These are phyloP conservation scores for Volucella inanis DNA, from an alignment of 2,888 invertebrate genomes.

Conservation along the genomic window DNA sequence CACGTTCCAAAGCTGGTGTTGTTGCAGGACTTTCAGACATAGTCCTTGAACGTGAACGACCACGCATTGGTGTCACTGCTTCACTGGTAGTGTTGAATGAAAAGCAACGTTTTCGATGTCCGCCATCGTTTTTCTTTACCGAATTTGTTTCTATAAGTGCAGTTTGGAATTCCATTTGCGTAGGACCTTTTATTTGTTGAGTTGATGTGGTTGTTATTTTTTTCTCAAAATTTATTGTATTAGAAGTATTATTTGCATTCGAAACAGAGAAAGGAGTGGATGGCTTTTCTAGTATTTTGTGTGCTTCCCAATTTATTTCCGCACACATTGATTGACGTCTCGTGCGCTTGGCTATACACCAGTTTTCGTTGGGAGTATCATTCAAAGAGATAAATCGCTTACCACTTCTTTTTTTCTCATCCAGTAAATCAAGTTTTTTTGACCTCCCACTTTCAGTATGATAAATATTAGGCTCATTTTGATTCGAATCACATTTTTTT, in stretches of 20 bases:
- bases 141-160: too few species aligned
- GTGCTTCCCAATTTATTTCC: neutral
- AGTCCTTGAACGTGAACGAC: slow-evolving; percentile 8
- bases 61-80: neutral
- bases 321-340: slow-evolving; percentile 15
- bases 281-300: neutral
- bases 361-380: neutral
- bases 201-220: too few species aligned
- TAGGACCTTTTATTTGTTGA: too few species aligned
- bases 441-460: neutral
- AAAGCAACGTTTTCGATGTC: neutral
- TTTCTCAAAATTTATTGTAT: too few species aligned
- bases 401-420: neutral
- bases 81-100: neutral
- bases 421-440: neutral
- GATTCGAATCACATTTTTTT: neutral
- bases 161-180: too few species aligned
- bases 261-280: too few species aligned
- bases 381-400: slow-evolving; percentile 23
- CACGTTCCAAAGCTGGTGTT: neutral
- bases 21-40: slow-evolving; percentile 31
- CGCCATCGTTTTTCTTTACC: neutral
- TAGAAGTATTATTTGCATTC: too few species aligned
- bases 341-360: slow-evolving; percentile 5
- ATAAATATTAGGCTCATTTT: neutral